Conservation (phyloP, 1,140 invertebrate genomes). For the Saccostrea glomerata region DNA sequence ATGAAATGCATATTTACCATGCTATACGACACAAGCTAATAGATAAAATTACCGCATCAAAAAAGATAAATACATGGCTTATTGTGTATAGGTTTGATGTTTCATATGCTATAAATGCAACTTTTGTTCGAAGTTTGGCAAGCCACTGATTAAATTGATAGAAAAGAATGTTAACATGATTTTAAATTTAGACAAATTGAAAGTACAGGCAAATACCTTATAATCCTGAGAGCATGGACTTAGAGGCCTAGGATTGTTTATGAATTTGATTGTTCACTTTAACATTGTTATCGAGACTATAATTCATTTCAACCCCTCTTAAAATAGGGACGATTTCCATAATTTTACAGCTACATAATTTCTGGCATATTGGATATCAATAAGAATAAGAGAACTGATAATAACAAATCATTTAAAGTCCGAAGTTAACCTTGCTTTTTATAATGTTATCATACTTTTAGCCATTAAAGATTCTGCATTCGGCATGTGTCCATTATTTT, state of each 20-base stretch:
- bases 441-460: background rate
- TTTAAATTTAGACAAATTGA: too few relatives aligned
- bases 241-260: background rate
- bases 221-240: background rate
- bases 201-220: too few relatives aligned
- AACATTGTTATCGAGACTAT: background rate
- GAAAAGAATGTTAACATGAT: too few relatives aligned
- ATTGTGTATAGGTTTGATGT: background rate
- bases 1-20: conserved; percentile 12
- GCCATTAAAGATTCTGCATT: background rate
- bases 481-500: conserved; percentile 3
- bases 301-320: background rate
- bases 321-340: background rate
- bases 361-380: background rate
- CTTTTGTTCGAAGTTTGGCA: too few relatives aligned
- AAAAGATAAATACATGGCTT: conserved; percentile 18
- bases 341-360: background rate
- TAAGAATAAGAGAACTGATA: background rate
- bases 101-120: background rate
- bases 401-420: background rate
- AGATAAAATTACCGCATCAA: conserved; percentile 3
- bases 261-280: background rate
- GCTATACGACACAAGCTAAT: conserved; percentile 8
- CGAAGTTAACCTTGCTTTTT: background rate
- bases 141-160: too few relatives aligned